Base-by-base conservation (phyloP, 2,888 invertebrate species). In the Trissolcus brochymenae region DNA sequence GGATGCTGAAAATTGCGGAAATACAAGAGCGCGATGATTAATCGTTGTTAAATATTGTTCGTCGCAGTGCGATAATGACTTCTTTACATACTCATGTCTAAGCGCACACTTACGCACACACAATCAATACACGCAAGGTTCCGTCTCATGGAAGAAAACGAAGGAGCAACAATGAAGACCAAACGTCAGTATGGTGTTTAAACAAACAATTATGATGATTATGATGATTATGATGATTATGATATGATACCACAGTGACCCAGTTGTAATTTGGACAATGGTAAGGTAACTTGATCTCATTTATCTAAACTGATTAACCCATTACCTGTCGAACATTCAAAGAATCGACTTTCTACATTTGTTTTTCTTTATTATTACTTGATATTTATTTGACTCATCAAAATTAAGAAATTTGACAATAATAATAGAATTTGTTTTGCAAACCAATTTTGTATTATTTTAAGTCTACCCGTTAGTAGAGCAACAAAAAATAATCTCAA, bases 261-360 rank as follows among this genome's bases (percentile, higher is more conserved):
- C 74, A 62, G 70, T 51, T 51, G 17, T 17, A 35, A 35, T 50
- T 73, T 65, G 76, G 81, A 61, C 51, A 71, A 73, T 82, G 85
- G 85, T 87, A 87, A 87, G 86, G 84, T 81, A 83, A 84, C 9
- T 72, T 64, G 64, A 71, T 59, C 50, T 64, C 59, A 16, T 55
- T 16, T 49, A 50, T 56, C 50, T 61, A 49, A 70, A 55, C 35
- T 6, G 35, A 35, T 35, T 35, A 35, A 35, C 35, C 35, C 35
- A 35, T 35, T 35, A 35, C 35, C 35, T 35, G 35, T 35, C 35
- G 35, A 35, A 35, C 7, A 35, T 35, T 11, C 35, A 35, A 35
- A 0, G 6, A 4, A 25, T 6, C 25, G 25, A 25, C 25, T 25
- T 6, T 3, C 25, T 3, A 0, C 25, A 19, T 25, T 25, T 25